Evolutionary conservation across 2,888 invertebrate species (phyloP).

Genomic region (Ennomos quercinarius): DNA sequence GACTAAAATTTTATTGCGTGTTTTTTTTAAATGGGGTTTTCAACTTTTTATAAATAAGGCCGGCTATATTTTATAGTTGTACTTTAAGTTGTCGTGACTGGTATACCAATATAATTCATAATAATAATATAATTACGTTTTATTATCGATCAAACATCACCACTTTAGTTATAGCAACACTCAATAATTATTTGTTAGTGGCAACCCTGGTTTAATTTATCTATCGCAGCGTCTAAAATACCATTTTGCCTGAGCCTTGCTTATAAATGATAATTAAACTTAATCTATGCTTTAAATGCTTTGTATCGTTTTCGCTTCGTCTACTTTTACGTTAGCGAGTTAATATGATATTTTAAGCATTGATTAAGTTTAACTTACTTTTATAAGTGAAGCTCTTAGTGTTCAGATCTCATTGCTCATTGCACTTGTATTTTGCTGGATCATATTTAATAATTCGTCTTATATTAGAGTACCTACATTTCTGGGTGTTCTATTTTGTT

Average conservation of each 20-base stretch:
- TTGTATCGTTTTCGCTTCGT: too few relatives aligned
- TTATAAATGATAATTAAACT: too few relatives aligned
- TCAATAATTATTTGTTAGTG: slow-evolving; percentile 4
- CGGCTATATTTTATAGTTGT: too few relatives aligned
- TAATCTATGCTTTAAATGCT: too few relatives aligned
- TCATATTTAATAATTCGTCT: too few relatives aligned
- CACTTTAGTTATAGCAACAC: slow-evolving; percentile 2
- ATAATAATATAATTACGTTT: background rate
- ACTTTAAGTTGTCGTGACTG: slow-evolving; percentile 1
- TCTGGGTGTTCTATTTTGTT: background rate
- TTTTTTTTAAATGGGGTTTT: too few relatives aligned
- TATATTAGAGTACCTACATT: too few relatives aligned
- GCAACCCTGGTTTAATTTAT: slow-evolving; percentile 6
- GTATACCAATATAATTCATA: background rate
- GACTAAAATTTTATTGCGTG: too few relatives aligned
- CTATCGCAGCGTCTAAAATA: background rate
- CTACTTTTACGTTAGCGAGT: too few relatives aligned
- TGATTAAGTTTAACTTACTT: too few relatives aligned
- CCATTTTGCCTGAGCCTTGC: background rate
- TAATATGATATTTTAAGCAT: too few relatives aligned
- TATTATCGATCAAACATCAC: slow-evolving; percentile 5
- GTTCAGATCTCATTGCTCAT: slow-evolving; percentile 24
- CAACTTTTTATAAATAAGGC: too few relatives aligned
- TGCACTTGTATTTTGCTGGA: background rate
- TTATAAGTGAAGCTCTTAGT: background rate